Evolutionary conservation across 2,797 vertebrate species (phyloP).

Genomic region (Trematomus bernacchii): DNA sequence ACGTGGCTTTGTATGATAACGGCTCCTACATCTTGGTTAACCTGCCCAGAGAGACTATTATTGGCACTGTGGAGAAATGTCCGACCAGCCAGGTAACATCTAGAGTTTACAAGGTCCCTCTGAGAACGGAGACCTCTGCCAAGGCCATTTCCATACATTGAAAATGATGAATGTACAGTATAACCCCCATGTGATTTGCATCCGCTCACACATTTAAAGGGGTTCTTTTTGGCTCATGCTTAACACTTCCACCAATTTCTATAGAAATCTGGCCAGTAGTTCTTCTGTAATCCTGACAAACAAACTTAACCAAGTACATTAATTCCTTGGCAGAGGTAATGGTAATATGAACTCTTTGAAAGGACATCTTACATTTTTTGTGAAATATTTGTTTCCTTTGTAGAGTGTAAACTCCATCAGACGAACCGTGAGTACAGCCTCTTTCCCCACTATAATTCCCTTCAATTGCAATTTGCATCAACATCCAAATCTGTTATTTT

Average conservation of each 20-base stretch:
- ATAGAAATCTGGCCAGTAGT: too few relatives aligned
- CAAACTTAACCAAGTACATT: too few relatives aligned
- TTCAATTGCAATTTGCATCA: conserved; percentile 3
- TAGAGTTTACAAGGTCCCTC: background rate
- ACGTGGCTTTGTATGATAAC: conserved; percentile 93
- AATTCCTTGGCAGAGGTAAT: too few relatives aligned
- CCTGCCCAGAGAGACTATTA: conserved; percentile 92
- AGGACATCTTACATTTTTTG: background rate
- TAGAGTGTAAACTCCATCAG: conserved; percentile 96
- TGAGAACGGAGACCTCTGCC: too few relatives aligned
- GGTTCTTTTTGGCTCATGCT: too few relatives aligned
- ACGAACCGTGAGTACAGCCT: conserved; percentile 89
- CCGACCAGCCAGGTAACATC: conserved; percentile 91
- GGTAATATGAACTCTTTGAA: background rate
- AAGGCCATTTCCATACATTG: too few relatives aligned
- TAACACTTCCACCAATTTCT: too few relatives aligned
- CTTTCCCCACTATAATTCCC: background rate
- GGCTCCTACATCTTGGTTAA: conserved; percentile 96
- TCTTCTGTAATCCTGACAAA: too few relatives aligned
- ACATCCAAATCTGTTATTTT: background rate
- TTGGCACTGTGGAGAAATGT: conserved; percentile 96
- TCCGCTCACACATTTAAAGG: too few relatives aligned
- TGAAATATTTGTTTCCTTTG: conserved; percentile 65
- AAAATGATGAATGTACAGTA: too few relatives aligned
- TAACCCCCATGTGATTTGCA: too few relatives aligned